Evolutionary conservation across 2,888 invertebrate genomes (phyloP).

Genomic region (Agelastica alni): DNA sequence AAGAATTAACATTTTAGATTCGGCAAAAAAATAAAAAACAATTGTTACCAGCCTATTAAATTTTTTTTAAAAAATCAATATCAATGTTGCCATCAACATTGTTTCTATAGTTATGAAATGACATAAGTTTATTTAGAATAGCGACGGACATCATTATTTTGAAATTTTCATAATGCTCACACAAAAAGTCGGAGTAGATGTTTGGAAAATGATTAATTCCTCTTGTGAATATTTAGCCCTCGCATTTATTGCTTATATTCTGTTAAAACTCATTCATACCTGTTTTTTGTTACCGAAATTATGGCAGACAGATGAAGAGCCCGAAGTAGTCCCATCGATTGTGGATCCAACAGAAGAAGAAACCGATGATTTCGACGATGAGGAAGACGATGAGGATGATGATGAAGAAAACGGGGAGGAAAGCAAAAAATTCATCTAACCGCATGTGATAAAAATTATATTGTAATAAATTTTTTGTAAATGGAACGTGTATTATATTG

Average conservation of each 20-base stretch:
- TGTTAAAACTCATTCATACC: conserved; percentile 67
- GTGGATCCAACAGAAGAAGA: conserved; percentile 49
- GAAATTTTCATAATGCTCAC: conserved; percentile 61
- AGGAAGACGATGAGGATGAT: conserved; percentile 28
- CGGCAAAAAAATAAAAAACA: no score
- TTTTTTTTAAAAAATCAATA: no score
- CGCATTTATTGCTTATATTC: conserved; percentile 67
- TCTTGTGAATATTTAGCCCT: conserved; percentile 66
- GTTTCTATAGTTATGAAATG: conserved; percentile 36
- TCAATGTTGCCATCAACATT: conserved; percentile 31
- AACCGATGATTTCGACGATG: conserved; percentile 25
- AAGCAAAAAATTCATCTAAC: no score
- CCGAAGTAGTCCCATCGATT: conserved; percentile 47
- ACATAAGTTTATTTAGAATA: not conserved
- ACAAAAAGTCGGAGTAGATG: conserved; percentile 71
- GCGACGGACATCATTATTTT: not conserved
- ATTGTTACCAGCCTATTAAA: no score
- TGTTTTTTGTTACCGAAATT: conserved; percentile 69
- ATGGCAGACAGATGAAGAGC: conserved; percentile 60
- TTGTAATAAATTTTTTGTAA: no score
- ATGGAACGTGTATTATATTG: no score
- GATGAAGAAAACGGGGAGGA: conserved; percentile 22
- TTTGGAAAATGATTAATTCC: conserved; percentile 68
- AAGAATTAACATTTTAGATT: no score
- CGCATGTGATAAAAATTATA: no score